Percentiles rank a stretch among this genome's conserved stretches.
Conservation (phyloP, 1,140 invertebrate genomes). For the Nomia melanderi region DNA sequence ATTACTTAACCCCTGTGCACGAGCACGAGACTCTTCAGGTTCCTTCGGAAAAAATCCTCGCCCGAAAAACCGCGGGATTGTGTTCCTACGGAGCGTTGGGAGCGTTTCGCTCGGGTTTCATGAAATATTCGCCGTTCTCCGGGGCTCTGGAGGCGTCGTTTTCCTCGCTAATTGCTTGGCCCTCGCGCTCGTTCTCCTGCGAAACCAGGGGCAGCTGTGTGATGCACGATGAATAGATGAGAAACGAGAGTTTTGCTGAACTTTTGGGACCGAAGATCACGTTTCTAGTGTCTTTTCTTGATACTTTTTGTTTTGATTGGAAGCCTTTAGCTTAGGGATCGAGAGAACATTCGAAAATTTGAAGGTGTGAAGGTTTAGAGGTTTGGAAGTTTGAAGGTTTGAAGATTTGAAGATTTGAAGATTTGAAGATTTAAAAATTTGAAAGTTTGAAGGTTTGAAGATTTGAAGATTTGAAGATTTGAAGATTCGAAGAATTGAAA, state of each 20-base stretch:
- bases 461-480: no score
- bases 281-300: no score
- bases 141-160: background rate
- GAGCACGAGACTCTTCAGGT: background rate
- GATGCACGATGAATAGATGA: background rate
- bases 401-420: no score
- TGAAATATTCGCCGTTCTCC: background rate
- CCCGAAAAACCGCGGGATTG: background rate
- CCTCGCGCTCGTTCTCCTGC: background rate
- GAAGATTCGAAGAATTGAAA: no score
- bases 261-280: slow-evolving; percentile 4
- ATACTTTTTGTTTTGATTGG: no score
- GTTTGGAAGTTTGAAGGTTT: no score
- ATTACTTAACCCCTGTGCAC: no score
- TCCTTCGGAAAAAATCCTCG: background rate
- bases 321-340: no score
- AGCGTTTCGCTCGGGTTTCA: background rate
- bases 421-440: no score
- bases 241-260: background rate
- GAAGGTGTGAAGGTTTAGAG: no score
- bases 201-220: background rate
- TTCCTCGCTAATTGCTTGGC: slow-evolving; percentile 11
- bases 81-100: background rate
- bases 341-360: no score
- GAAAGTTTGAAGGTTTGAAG: no score